Evolutionary conservation across 2,113 vertebrate species (phyloP).

Genomic region (Oreochromis spilurus): DNA sequence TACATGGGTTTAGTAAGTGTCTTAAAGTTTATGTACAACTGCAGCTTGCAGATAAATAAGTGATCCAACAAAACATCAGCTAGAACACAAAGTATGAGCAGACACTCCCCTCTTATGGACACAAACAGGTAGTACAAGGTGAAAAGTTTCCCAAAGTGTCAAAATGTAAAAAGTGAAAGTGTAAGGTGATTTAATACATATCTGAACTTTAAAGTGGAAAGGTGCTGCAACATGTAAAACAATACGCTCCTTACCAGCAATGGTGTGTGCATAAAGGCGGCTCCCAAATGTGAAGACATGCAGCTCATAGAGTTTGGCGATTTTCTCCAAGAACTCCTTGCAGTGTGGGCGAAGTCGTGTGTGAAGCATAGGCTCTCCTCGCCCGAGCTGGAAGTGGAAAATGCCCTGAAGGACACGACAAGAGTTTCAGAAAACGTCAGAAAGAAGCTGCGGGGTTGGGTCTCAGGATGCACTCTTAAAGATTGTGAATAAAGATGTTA

Average conservation of each 20-base stretch:
- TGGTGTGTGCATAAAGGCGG: conserved; percentile 96
- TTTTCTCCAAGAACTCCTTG: conserved; percentile 94
- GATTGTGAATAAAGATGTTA: neutral
- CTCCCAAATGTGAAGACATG: conserved; percentile 98
- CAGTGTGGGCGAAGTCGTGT: conserved; percentile 95
- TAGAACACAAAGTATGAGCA: neutral
- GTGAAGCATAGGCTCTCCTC: conserved; percentile 95
- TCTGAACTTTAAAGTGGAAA: neutral
- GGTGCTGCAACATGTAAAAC: neutral
- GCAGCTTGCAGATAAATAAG: neutral
- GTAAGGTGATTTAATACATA: neutral
- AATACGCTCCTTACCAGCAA: conserved; percentile 79
- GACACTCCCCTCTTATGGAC: conserved; percentile 44
- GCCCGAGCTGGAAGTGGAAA: conserved; percentile 94
- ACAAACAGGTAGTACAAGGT: conserved; percentile 12
- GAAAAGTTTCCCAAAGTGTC: neutral
- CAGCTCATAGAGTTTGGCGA: conserved; percentile 90
- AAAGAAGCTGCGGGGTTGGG: neutral
- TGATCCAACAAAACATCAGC: neutral
- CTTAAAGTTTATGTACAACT: neutral
- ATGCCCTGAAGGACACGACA: conserved; percentile 79
- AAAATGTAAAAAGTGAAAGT: neutral
- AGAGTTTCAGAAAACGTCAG: neutral
- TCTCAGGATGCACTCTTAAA: neutral
- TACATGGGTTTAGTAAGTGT: neutral